A percentile compares a stretch with the other conserved stretches of the same genome.
Evolutionary conservation across 2,888 invertebrate species (phyloP).

Genomic region (Hyalella azteca): DNA sequence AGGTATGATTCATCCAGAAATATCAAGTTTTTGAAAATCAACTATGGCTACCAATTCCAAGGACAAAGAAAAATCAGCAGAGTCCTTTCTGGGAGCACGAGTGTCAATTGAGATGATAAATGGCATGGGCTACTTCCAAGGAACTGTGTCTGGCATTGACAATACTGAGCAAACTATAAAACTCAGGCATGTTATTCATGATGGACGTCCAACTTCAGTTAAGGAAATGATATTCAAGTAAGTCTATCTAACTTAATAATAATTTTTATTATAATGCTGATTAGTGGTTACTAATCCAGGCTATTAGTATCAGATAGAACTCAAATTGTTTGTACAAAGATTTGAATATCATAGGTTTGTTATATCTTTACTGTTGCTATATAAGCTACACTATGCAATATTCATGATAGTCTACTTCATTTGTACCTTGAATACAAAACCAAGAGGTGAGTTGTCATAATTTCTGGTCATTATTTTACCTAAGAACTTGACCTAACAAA

Average conservation of each 20-base stretch:
- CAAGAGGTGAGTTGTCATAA: too few species aligned
- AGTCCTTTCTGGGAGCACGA: not conserved
- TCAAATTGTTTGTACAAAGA: not conserved
- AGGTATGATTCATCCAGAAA: too few species aligned
- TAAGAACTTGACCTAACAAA: too few species aligned
- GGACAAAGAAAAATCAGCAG: not conserved
- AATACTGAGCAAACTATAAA: not conserved
- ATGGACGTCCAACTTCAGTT: slow-evolving; percentile 1
- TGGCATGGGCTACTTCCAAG: slow-evolving; percentile 19
- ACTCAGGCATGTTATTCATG: slow-evolving; percentile 1
- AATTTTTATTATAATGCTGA: not conserved
- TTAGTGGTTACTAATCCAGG: not conserved
- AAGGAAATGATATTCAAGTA: slow-evolving; percentile 22
- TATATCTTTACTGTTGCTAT: not conserved
- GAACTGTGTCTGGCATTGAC: slow-evolving; percentile 32
- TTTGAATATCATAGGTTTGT: not conserved
- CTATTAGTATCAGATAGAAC: not conserved
- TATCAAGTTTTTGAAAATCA: not conserved
- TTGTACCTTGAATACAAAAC: too few species aligned
- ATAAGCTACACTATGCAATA: too few species aligned
- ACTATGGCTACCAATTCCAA: not conserved
- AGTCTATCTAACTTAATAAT: not conserved
- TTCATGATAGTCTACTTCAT: too few species aligned
- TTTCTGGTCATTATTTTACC: too few species aligned
- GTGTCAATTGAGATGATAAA: slow-evolving; percentile 25